A percentile compares a stretch with the other conserved stretches of the same genome.
These are phyloP conservation scores for Pontoporia blainvillei DNA, from an alignment of 2,113 vertebrate genomes.

Conservation along the genomic window DNA sequence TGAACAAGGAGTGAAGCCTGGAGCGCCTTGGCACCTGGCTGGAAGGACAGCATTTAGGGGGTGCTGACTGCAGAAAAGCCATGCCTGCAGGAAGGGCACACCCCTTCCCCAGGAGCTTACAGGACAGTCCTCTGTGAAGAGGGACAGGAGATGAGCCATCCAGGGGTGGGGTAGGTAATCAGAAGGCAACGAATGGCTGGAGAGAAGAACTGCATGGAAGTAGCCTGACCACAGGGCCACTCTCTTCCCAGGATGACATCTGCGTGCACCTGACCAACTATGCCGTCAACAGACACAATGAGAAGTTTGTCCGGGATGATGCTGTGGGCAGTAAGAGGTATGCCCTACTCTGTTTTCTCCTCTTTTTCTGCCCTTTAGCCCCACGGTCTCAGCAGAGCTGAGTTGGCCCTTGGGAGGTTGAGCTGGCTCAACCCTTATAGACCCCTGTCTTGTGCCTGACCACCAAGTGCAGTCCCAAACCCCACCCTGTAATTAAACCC, in stretches of 20 bases:
- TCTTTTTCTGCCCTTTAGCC: background rate
- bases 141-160: background rate
- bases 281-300: constrained; percentile 83
- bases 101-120: background rate
- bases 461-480: background rate
- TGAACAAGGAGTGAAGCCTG: background rate
- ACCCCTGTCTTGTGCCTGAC: background rate
- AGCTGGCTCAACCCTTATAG: background rate
- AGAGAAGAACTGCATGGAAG: background rate
- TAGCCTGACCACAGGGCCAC: background rate
- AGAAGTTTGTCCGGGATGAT: constrained; percentile 82
- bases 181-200: background rate
- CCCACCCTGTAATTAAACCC: background rate
- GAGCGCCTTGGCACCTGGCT: background rate
- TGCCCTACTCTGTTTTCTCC: background rate
- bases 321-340: constrained; percentile 85
- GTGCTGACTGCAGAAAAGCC: background rate
- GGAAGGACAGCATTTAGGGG: background rate
- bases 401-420: background rate
- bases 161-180: too few species aligned
- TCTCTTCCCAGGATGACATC: constrained; percentile 76
- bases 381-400: background rate
- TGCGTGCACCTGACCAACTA: constrained; percentile 89
- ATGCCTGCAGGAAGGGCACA: background rate
- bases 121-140: background rate